These are phyloP conservation scores for Chaenogobius annularis DNA, from an alignment of 2,113 vertebrate genomes.

Conservation along the genomic window DNA sequence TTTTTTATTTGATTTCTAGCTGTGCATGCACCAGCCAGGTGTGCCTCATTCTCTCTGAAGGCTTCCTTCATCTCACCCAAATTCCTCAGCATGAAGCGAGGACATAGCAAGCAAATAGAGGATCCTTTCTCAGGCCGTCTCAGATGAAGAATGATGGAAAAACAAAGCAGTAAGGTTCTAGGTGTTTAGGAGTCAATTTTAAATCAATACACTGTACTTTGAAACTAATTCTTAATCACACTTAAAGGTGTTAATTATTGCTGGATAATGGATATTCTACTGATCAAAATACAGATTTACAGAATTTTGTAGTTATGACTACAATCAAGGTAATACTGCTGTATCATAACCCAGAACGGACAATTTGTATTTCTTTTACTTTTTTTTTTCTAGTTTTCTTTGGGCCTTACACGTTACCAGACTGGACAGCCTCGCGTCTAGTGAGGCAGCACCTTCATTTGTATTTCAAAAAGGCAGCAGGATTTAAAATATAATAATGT, in stretches of 20 bases:
- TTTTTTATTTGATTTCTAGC: constrained; percentile 56
- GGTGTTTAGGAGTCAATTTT: constrained; percentile 21
- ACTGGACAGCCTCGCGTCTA: no score
- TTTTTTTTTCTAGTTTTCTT: no score
- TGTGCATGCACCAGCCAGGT: constrained; percentile 66
- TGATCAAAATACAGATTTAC: background rate
- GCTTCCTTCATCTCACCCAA: constrained; percentile 62
- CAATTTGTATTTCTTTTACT: background rate
- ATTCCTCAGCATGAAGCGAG: constrained; percentile 57
- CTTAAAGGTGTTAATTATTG: background rate
- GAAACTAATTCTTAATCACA: background rate
- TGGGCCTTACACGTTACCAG: no score
- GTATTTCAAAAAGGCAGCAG: no score
- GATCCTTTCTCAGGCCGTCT: constrained; percentile 57
- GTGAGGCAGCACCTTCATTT: no score
- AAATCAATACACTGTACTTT: background rate
- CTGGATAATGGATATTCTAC: background rate
- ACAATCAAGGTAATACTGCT: background rate
- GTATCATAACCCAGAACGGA: background rate
- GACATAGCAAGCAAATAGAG: constrained; percentile 42
- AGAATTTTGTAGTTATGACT: background rate
- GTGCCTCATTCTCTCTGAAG: constrained; percentile 49
- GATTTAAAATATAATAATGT: no score
- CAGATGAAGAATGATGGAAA: constrained; percentile 65
- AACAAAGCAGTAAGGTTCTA: constrained; percentile 19